Base-by-base conservation (phyloP, 2,113 vertebrate species). In the Ciconia maguari region DNA sequence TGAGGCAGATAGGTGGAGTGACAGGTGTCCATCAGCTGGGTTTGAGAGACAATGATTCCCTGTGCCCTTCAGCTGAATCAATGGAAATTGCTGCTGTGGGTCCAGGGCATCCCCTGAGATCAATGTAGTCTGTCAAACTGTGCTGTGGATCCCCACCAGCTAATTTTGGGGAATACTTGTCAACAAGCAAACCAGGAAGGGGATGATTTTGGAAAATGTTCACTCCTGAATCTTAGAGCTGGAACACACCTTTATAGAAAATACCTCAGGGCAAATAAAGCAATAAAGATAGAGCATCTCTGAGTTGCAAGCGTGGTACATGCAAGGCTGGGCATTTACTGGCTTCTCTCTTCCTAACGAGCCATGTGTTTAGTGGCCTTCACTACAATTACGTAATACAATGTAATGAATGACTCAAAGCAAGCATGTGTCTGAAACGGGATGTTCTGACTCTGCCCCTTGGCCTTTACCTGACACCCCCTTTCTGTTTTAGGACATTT, bases 311-410 rank as follows among this genome's bases (percentile, higher is more conserved):
- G 34, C 0, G 1, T 27, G 44, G 44, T n/a, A 16, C 38, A 5
- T 10, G 19, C 38, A 42, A 64, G 38, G 49, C 58, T 9, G 52
- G 60, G 26, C 2, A 1, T 16, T 61, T 49, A 36, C 54, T 84
- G 66, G 52, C n/a, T 49, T 75, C 32, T 68, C 16, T 29, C 22
- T 84, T 57, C 24, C 41, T 51, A 51, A 83, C 0, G 1, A 58
- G 55, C 22, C 5, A 13, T 13, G 1, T 6, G 29, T 71, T 62
- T 58, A 41, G 49, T 26, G 42, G 19, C 34, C 49, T 82, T 76
- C 3, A 1, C 62, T 62, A 10, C 29, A 69, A 27, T 27, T 38
- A 18, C 0, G 0, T 36, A 26, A 32, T 12, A 25, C 48, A 54
- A 68, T 29, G 13, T 68, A 46, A 34, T 15, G 20, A 64, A 25